Conservation (phyloP, 2,797 vertebrate genomes). For the Nasua narica region DNA sequence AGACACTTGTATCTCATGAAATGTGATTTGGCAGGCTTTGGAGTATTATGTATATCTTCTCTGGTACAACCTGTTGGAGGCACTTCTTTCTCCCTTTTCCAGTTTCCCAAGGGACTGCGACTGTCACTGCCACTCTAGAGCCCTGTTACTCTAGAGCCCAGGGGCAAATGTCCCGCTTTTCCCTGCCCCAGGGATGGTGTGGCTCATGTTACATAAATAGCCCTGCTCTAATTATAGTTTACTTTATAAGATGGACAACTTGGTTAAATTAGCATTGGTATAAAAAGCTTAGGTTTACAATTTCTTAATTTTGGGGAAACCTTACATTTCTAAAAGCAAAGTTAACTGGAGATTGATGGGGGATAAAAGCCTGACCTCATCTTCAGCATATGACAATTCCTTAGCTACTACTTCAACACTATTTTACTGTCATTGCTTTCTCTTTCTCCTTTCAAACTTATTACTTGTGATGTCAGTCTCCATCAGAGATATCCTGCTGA, state of each 20-base stretch:
- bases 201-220: constrained; percentile 60
- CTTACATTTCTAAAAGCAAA: constrained; percentile 53
- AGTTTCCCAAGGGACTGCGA: background rate
- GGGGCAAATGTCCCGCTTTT: background rate
- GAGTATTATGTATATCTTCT: background rate
- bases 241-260: constrained; percentile 57
- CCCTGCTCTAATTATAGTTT: constrained; percentile 66
- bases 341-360: background rate
- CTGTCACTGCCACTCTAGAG: background rate
- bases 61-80: background rate
- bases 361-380: constrained; percentile 13
- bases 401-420: background rate
- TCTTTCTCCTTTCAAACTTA: constrained; percentile 20
- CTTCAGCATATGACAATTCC: background rate
- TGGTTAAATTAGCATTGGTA: constrained; percentile 68
- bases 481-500: background rate
- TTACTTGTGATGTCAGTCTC: background rate
- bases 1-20: background rate
- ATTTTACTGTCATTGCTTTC: constrained; percentile 16
- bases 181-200: background rate
- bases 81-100: background rate
- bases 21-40: background rate
- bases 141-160: background rate
- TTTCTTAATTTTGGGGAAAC: constrained; percentile 48
- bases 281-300: constrained; percentile 66